Conservation (phyloP, 2,797 vertebrate genomes). For the Epinephelus awoara region DNA sequence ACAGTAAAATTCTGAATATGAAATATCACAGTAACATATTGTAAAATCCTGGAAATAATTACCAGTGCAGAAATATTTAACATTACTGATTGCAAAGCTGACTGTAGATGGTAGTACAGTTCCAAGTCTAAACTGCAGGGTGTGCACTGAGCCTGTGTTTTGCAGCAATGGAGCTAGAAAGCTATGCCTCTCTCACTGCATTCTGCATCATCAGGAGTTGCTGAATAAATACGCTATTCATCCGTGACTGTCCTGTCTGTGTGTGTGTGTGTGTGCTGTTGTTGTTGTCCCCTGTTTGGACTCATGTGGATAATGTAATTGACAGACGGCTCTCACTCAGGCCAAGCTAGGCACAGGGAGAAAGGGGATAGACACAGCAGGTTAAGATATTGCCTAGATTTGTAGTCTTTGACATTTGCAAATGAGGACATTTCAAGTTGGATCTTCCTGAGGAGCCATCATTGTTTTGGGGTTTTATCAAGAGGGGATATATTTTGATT, state of each 20-base stretch:
- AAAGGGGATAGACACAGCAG: slow-evolving; percentile 34
- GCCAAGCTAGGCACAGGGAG: slow-evolving; percentile 18
- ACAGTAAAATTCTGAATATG: too few species aligned
- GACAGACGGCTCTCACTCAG: slow-evolving; percentile 55
- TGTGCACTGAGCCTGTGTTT: slow-evolving; percentile 8
- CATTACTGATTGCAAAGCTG: neutral
- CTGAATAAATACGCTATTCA: slow-evolving; percentile 73
- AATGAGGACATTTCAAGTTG: slow-evolving; percentile 16
- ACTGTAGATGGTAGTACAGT: rapidly evolving
- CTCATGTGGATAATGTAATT: slow-evolving; percentile 79
- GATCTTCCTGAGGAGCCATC: slow-evolving; percentile 1
- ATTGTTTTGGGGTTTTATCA: slow-evolving; percentile 4
- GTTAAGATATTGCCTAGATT: slow-evolving; percentile 8
- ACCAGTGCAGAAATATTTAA: neutral
- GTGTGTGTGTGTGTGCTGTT: slow-evolving; percentile 22
- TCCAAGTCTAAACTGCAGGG: neutral
- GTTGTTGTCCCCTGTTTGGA: slow-evolving; percentile 47
- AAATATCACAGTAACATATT: too few species aligned
- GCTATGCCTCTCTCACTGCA: slow-evolving; percentile 3
- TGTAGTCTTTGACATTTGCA: slow-evolving; percentile 13
- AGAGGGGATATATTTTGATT: neutral
- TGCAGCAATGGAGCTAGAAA: neutral
- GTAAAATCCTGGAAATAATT: too few species aligned
- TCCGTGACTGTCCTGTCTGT: slow-evolving; percentile 29
- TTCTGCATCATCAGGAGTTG: slow-evolving; percentile 58